Conservation (phyloP, 2,113 vertebrate genomes). For the Burhinus bistriatus region DNA sequence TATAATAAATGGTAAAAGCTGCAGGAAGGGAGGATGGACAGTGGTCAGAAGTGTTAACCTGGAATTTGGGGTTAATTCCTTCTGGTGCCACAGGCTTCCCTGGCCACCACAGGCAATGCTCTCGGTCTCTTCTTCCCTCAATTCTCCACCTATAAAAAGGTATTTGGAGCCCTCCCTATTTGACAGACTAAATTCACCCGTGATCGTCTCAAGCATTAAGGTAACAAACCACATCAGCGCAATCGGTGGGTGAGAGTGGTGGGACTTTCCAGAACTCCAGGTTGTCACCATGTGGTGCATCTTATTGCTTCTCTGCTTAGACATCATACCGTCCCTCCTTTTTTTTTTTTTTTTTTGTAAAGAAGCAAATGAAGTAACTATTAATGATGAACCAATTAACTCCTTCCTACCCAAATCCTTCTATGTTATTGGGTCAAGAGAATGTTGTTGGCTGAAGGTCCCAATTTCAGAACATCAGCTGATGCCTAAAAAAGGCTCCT, state of each 20-base stretch:
- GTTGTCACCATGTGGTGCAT: background rate
- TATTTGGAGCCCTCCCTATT: background rate
- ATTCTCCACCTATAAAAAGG: background rate
- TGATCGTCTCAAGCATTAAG: background rate
- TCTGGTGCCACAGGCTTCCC: background rate
- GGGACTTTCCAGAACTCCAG: background rate
- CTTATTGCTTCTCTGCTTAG: background rate
- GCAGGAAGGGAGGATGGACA: background rate
- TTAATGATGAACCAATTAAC: background rate
- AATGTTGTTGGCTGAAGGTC: background rate
- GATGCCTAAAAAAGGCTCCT: background rate
- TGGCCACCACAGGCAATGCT: background rate
- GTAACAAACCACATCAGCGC: background rate
- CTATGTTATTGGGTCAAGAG: background rate
- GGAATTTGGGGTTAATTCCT: background rate
- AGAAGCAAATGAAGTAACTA: background rate
- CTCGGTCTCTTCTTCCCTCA: background rate
- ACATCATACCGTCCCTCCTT: background rate
- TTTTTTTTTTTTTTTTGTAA: too few species aligned
- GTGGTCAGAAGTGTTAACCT: background rate
- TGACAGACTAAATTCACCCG: background rate
- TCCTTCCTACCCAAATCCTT: background rate
- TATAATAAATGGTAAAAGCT: background rate
- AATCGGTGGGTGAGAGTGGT: background rate
- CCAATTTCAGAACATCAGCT: background rate